A percentile compares a stretch with the other conserved stretches of the same genome.
Evolutionary conservation across 2,113 vertebrate species (phyloP).

Genomic region (Oxyruncus cristatus): DNA sequence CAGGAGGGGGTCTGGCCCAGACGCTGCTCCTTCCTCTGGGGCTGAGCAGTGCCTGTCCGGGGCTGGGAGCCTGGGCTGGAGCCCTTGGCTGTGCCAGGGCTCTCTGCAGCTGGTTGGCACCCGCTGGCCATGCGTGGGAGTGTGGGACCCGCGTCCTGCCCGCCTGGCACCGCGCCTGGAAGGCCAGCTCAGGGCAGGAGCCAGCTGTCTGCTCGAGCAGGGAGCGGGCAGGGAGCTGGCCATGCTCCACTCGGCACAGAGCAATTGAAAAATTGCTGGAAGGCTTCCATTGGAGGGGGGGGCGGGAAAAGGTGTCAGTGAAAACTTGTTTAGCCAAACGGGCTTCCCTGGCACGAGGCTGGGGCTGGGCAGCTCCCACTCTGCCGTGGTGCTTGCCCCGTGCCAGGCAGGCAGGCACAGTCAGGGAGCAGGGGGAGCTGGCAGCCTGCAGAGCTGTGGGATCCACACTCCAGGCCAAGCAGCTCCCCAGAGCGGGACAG

Average conservation of each 20-base stretch:
- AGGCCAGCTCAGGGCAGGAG: not conserved
- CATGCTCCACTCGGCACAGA: accelerated
- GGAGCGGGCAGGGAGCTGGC: not conserved
- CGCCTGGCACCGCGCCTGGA: not conserved
- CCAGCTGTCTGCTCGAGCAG: not conserved
- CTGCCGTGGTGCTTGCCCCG: accelerated
- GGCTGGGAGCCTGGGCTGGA: not conserved
- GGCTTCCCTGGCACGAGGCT: constrained; percentile 3
- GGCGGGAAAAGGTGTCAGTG: not conserved
- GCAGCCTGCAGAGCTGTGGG: not conserved
- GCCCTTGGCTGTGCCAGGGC: not conserved
- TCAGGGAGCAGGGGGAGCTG: not conserved
- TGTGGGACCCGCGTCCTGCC: not conserved
- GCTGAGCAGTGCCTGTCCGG: not conserved
- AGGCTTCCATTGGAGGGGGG: not conserved
- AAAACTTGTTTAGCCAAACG: not conserved
- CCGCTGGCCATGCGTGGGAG: not conserved
- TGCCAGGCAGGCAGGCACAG: not conserved
- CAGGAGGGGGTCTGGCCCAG: not conserved
- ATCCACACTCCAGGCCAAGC: not conserved
- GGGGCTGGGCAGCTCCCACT: not conserved
- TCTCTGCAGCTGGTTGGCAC: not conserved
- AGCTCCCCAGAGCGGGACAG: not conserved
- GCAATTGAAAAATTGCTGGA: not conserved
- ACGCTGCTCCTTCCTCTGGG: not conserved